Evolutionary conservation across 1,140 invertebrate species (phyloP).

Genomic region (Meloidogyne chitwoodi): DNA sequence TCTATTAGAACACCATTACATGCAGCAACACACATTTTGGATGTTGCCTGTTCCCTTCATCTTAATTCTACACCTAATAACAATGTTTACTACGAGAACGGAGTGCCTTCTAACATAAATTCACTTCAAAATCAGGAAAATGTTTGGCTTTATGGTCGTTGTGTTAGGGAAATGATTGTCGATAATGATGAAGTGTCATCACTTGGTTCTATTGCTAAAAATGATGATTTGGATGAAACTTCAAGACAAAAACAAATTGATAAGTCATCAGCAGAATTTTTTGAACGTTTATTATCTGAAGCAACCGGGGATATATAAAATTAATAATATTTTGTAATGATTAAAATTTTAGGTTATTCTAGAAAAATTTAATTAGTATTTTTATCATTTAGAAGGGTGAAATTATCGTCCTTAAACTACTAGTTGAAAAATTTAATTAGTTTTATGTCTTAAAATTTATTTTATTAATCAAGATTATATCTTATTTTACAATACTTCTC

Average conservation of each 20-base stretch:
- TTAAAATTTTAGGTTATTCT: too few species aligned
- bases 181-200: background rate
- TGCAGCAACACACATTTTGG: slow-evolving; percentile 17
- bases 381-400: too few species aligned
- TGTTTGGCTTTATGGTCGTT: slow-evolving; percentile 8
- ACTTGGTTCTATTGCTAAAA: background rate
- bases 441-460: background rate
- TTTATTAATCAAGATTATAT: background rate
- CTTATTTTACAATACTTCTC: background rate
- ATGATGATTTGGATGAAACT: background rate
- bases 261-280: background rate
- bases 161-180: slow-evolving; percentile 19
- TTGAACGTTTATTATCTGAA: background rate
- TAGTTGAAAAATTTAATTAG: background rate
- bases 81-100: slow-evolving; percentile 14
- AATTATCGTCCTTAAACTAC: background rate
- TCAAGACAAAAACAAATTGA: background rate
- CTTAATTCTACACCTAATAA: background rate
- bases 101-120: background rate
- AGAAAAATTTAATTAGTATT: too few species aligned
- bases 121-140: background rate
- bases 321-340: background rate
- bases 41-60: slow-evolving; percentile 1
- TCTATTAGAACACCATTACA: background rate
- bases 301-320: background rate